Evolutionary conservation across 2,113 vertebrate genomes (phyloP).

Genomic region (Oenanthe melanoleuca): DNA sequence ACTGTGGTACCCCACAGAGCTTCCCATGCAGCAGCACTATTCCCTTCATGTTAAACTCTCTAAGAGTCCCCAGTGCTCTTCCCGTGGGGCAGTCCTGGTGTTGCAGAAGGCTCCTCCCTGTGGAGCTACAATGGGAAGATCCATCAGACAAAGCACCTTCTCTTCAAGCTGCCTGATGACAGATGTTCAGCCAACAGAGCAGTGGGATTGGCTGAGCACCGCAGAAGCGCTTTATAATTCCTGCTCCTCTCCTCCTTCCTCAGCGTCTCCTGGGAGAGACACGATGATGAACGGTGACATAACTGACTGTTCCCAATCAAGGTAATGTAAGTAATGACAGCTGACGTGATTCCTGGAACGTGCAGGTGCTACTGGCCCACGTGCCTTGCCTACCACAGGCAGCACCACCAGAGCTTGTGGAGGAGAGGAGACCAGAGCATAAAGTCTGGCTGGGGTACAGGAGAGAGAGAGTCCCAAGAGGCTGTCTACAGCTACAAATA

Average conservation of each 20-base stretch:
- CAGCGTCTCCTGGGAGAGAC: conserved; percentile 42
- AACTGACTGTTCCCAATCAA: conserved; percentile 72
- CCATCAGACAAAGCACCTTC: conserved; percentile 58
- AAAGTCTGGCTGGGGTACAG: neutral
- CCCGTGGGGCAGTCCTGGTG: neutral
- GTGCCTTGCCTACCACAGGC: neutral
- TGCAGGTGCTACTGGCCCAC: neutral
- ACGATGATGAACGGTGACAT: conserved; percentile 63
- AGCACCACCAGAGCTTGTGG: neutral
- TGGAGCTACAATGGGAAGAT: conserved; percentile 30
- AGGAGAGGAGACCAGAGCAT: neutral
- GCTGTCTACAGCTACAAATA: neutral
- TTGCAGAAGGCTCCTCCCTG: conserved; percentile 22
- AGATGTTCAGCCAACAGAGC: conserved; percentile 42
- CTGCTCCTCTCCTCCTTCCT: conserved; percentile 60
- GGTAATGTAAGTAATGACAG: conserved; percentile 72
- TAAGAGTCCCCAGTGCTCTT: neutral
- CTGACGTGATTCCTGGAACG: conserved; percentile 69
- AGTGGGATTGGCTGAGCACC: conserved; percentile 49
- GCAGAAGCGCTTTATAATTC: conserved; percentile 61
- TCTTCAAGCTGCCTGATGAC: conserved; percentile 60
- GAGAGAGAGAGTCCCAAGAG: neutral
- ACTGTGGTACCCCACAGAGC: fast-evolving
- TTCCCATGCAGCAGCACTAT: neutral
- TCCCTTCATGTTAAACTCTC: neutral